Evolutionary conservation across 2,797 vertebrate species (phyloP).

Genomic region (Anguilla anguilla): DNA sequence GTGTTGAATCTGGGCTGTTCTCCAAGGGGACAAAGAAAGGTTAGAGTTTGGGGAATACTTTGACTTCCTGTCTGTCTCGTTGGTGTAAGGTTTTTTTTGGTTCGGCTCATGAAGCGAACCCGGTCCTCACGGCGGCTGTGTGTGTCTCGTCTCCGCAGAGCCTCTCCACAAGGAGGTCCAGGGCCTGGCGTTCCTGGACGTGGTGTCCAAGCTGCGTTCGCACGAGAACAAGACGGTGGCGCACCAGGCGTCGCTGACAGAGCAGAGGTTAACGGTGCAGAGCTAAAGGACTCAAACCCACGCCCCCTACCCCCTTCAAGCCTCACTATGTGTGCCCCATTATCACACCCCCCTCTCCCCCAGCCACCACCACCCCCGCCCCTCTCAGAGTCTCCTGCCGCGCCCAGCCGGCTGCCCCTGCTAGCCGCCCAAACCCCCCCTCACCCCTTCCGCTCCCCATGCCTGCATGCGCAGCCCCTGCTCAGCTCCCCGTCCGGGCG

Average conservation of each 20-base stretch:
- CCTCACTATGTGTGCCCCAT: constrained; percentile 64
- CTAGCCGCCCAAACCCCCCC: constrained; percentile 42
- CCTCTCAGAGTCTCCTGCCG: constrained; percentile 72
- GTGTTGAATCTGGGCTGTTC: background rate
- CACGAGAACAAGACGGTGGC: constrained; percentile 98
- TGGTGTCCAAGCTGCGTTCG: constrained; percentile 89
- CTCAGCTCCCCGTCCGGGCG: constrained; percentile 31
- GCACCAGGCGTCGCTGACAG: constrained; percentile 95
- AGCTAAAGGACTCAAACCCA: constrained; percentile 84
- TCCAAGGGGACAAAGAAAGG: background rate
- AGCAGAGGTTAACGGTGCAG: constrained; percentile 94
- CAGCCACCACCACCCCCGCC: constrained; percentile 39
- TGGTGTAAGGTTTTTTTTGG: too few species aligned
- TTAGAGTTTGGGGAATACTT: background rate
- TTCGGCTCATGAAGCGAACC: background rate
- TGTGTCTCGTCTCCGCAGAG: constrained; percentile 68
- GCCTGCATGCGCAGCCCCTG: constrained; percentile 75
- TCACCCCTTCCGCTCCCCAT: constrained; percentile 65
- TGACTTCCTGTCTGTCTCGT: background rate
- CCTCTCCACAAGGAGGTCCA: constrained; percentile 92
- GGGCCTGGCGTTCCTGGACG: constrained; percentile 88
- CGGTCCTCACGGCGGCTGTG: background rate
- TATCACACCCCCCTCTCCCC: constrained; percentile 71
- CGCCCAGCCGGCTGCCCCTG: constrained; percentile 68
- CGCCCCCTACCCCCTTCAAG: constrained; percentile 51